phyloP scores from a whole-genome alignment of 2,797 vertebrate species.

The Denticeps clupeoides region DNA sequence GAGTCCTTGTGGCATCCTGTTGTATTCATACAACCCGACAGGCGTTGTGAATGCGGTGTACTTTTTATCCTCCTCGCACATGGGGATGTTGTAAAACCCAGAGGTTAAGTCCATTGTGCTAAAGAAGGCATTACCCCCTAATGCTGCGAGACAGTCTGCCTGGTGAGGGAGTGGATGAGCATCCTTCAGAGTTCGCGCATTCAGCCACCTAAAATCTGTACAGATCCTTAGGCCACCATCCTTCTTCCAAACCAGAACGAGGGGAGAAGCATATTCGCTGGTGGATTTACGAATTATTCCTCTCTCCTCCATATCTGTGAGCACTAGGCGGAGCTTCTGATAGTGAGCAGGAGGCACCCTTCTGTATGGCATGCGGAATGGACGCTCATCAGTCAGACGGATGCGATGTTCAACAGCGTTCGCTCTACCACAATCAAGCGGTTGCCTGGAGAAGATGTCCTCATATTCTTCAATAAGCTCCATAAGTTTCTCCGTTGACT shows the following conservation, averaged over 20 bases:
- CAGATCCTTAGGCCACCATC: neutral
- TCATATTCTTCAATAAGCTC: neutral
- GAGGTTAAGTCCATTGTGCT: neutral
- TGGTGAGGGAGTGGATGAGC: neutral
- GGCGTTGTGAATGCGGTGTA: neutral
- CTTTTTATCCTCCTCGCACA: neutral
- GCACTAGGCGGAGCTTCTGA: no score
- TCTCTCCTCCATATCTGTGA: no score
- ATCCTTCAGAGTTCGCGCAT: neutral
- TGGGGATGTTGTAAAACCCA: neutral
- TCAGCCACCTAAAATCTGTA: neutral
- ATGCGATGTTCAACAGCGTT: conserved; percentile 5
- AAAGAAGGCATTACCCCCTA: no score
- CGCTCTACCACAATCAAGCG: conserved; percentile 2
- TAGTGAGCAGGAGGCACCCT: no score
- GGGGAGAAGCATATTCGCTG: no score
- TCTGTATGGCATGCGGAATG: conserved; percentile 4
- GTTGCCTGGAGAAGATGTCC: conserved; percentile 8
- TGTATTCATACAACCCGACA: neutral
- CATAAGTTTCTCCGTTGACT: neutral
- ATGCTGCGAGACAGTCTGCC: no score
- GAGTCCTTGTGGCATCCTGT: neutral
- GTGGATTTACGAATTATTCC: no score
- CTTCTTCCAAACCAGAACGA: neutral
- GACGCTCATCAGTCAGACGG: neutral